Conservation (phyloP, 2,113 vertebrate genomes). For the Etheostoma cragini region DNA sequence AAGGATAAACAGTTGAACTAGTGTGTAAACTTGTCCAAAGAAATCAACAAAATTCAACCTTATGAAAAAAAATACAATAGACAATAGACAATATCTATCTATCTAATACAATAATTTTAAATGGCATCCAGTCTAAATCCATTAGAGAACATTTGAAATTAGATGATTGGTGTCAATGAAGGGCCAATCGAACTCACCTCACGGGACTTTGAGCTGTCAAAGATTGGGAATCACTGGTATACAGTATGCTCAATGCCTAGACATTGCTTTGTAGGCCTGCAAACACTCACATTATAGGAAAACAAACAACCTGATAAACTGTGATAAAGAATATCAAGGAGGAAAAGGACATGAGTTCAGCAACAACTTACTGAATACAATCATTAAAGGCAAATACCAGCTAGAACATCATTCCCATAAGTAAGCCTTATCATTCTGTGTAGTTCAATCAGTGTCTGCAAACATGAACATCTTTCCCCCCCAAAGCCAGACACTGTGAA, state of each 20-base stretch:
- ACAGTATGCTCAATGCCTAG: neutral
- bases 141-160: neutral
- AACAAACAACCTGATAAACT: constrained; percentile 43
- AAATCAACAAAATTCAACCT: neutral
- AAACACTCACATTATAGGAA: constrained; percentile 23
- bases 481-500: constrained; percentile 43
- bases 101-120: too few species aligned
- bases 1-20: neutral
- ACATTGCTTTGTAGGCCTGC: neutral
- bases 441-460: constrained; percentile 52
- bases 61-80: neutral
- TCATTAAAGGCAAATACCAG: constrained; percentile 38
- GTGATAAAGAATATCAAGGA: constrained; percentile 47
- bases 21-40: neutral
- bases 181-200: neutral
- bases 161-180: neutral
- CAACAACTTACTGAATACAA: constrained; percentile 36
- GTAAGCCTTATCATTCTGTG: constrained; percentile 31
- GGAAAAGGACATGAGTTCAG: constrained; percentile 8
- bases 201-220: neutral
- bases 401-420: constrained; percentile 42
- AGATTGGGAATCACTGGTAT: neutral
- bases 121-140: neutral
- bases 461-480: constrained; percentile 37
- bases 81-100: too few species aligned